Evolutionary conservation across 30 jellyfish, hydroid and myxozoan genomes (phyloP), one percentile per base, ranked within the genome.

Genomic region (Rhopilema esculentum): DNA sequence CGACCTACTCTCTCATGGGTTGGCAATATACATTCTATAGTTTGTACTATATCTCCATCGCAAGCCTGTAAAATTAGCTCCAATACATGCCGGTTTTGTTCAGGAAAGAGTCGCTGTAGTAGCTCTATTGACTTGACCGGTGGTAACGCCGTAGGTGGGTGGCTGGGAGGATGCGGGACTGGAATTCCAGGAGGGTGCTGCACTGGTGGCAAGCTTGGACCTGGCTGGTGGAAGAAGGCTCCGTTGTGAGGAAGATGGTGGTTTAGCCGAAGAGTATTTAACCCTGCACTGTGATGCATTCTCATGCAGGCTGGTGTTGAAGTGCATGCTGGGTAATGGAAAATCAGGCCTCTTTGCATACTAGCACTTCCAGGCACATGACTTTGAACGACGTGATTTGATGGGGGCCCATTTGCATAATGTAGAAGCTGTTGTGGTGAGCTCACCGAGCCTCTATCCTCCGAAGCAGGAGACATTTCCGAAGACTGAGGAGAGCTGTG

Each of bases 81-180:
- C 71, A 86, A 50, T 23, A 86, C 95, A 73, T 86, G 89, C 22
- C 95, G 86, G 51, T 86, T 86, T 76, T 86, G 95, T 84, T 86
- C 89, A 21, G 95, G 95, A 80, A 86, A 86, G 53, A 86, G 66
- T 49, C 95, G 40, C 32, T 86, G 89, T 66, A 86, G 85, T 31
- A 86, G 72, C 30, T 86, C 95, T 4, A 86, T 86, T 8, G 89
- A 49, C 49, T 86, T 75, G 27, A 66, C 62, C 26, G 82, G 89
- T 1, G 84, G 89, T 28, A 62, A 61, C 31, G 68, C 25, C 1
- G 76, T 26, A 7, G 91, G 64, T 23, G 48, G 84, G 30, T 20
- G 25, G 27, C 77, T 22, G 22, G 83, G 85, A 0, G 77, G 52
- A 17, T 69, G 90, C 49, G 27, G 17, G 7, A 20, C 49, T 4